These are phyloP conservation scores for Acrocephalus arundinaceus DNA, from an alignment of 2,113 vertebrate genomes.

Conservation along the genomic window DNA sequence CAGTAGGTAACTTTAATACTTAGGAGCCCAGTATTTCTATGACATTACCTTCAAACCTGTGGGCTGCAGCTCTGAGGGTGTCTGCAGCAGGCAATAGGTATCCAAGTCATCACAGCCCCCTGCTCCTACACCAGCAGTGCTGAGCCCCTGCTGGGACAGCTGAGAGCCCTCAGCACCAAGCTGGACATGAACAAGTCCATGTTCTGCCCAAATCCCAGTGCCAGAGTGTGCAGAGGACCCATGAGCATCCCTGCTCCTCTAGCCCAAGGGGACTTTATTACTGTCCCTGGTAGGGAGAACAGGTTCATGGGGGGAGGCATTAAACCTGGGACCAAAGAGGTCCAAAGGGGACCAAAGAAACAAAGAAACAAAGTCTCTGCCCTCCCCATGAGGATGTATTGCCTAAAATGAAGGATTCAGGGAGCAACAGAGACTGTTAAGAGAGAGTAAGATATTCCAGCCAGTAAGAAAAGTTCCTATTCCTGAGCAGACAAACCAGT, in stretches of 20 bases:
- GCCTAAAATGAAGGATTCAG: background rate
- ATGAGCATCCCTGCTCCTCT: background rate
- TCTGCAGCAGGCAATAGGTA: background rate
- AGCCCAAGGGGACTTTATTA: background rate
- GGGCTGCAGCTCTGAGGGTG: accelerated
- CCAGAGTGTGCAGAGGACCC: background rate
- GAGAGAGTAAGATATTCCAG: background rate
- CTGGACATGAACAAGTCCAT: accelerated
- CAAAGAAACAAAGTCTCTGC: background rate
- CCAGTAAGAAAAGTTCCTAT: background rate
- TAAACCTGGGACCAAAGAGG: background rate
- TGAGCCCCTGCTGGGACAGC: background rate
- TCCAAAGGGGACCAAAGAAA: background rate
- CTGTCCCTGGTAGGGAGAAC: background rate
- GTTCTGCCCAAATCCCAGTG: background rate
- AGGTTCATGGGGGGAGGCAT: background rate
- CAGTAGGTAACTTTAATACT: background rate
- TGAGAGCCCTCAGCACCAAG: background rate
- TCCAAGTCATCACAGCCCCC: background rate
- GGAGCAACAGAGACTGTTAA: background rate
- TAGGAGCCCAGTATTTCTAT: background rate
- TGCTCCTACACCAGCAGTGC: background rate
- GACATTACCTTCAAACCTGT: background rate
- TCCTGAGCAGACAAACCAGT: background rate
- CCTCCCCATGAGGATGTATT: background rate